Evolutionary conservation across 2,113 vertebrate genomes (phyloP).

Genomic region (Engraulis encrasicolus): DNA sequence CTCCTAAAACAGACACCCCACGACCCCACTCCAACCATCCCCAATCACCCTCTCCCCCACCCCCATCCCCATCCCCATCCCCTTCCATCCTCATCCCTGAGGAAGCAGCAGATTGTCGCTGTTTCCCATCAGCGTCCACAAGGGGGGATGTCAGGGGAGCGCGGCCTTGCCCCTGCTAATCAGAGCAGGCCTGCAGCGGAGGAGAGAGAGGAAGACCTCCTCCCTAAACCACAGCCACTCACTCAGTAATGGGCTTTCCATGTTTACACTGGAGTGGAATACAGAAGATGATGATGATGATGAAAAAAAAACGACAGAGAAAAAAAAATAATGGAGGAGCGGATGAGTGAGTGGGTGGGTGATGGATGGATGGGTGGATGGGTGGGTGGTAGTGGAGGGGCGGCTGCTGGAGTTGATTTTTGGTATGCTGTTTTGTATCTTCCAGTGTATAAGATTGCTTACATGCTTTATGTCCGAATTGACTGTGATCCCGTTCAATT

Average conservation of each 20-base stretch:
- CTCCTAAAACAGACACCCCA: no score
- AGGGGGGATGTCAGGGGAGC: conserved; percentile 69
- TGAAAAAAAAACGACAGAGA: neutral
- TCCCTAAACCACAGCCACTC: conserved; percentile 57
- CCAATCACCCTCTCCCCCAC: no score
- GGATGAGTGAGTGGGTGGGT: neutral
- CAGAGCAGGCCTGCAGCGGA: conserved; percentile 53
- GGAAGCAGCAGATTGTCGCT: conserved; percentile 46
- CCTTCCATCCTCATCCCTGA: conserved; percentile 48
- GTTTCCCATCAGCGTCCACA: conserved; percentile 63
- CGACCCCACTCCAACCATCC: no score
- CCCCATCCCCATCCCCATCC: no score
- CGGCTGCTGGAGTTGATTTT: conserved; percentile 5
- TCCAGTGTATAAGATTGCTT: neutral
- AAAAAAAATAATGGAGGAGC: neutral
- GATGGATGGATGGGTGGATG: no score
- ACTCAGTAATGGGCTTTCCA: conserved; percentile 60
- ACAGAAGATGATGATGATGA: no score
- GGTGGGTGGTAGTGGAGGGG: neutral
- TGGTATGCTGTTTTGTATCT: conserved; percentile 21
- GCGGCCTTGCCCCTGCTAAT: conserved; percentile 65
- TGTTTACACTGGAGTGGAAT: conserved; percentile 67
- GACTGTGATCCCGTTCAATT: conserved; percentile 31
- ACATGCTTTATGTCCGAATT: conserved; percentile 36
- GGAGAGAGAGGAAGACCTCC: conserved; percentile 59